phyloP scores from a whole-genome alignment of 2,113 vertebrate species.

The Sterrhoptilus dennistouni region DNA sequence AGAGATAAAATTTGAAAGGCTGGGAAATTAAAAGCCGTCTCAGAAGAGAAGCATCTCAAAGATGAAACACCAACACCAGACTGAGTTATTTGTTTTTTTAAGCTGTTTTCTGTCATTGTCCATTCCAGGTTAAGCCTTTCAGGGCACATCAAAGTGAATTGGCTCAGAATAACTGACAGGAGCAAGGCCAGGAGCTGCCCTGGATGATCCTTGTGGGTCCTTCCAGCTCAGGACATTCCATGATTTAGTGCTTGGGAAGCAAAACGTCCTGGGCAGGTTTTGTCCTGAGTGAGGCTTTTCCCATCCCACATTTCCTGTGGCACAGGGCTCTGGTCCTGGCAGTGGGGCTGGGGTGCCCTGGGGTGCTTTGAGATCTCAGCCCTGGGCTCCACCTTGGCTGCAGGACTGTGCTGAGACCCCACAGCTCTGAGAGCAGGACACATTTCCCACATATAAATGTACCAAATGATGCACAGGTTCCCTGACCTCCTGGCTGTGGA shows the following conservation, averaged over 20 bases:
- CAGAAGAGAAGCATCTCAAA: background rate
- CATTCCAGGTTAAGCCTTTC: background rate
- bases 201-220: background rate
- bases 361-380: background rate
- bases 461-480: background rate
- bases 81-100: background rate
- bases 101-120: rapidly evolving
- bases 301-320: rapidly evolving
- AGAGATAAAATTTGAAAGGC: background rate
- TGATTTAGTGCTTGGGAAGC: background rate
- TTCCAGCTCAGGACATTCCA: background rate
- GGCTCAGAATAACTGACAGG: background rate
- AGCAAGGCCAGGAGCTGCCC: background rate
- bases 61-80: background rate
- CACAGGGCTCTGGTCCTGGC: background rate
- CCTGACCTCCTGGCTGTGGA: background rate
- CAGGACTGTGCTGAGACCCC: background rate
- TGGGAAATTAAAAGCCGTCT: background rate
- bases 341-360: background rate
- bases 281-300: background rate
- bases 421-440: background rate
- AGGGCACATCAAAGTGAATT: rapidly evolving
- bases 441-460: background rate
- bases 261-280: rapidly evolving
- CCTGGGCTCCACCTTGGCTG: background rate